Base-by-base conservation (phyloP, 2,797 vertebrate species). In the Notamacropus eugenii region DNA sequence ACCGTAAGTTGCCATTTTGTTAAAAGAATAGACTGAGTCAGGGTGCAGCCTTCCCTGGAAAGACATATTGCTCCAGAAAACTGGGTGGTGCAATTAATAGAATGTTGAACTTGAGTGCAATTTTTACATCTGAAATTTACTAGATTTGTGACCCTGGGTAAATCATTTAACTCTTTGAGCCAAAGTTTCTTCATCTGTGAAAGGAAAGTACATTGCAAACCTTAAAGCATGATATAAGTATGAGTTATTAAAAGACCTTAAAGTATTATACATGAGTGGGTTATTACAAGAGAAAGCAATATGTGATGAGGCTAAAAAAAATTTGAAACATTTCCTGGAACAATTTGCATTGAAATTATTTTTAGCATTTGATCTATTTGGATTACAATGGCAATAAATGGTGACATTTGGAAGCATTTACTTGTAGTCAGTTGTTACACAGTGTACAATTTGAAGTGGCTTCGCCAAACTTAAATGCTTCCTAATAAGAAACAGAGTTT, bases 1-100 rank as follows among this genome's bases (percentile, higher is more conserved):
- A 99, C 0, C 98, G 99, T 99, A 95, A 98, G 99, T 98, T 87
- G 74, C 40, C 74, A 50, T 87, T 87, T 87, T 46, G 19, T 82
- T 82, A 28, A 87, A 82, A 87, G 24, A 87, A 87, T 46, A 46
- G 3, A 3, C 9, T 87, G 3, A 82, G 74, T 46, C 31, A 87
- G 22, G 24, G 40, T 1, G 4, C 22, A 27, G 1, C 34, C 40
- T 87, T 2, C 8, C 22, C 74, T 87, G 74, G 22, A 87, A 50
- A 50, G 74, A 50, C 3, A 87, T 27, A 87, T 87, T 50, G 3
- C 3, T 5, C 34, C 40, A 87, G 74, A 87, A 87, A 27, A 24
- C 3, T 14, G 50, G 40, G 40, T 27, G 74, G 40, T 24, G 40
- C 19, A 46, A 9, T 46, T 82, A 82, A 27, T 82, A 82, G 40